phyloP scores from a whole-genome alignment of 2,113 vertebrate species.

The Anser brachyrhynchus region DNA sequence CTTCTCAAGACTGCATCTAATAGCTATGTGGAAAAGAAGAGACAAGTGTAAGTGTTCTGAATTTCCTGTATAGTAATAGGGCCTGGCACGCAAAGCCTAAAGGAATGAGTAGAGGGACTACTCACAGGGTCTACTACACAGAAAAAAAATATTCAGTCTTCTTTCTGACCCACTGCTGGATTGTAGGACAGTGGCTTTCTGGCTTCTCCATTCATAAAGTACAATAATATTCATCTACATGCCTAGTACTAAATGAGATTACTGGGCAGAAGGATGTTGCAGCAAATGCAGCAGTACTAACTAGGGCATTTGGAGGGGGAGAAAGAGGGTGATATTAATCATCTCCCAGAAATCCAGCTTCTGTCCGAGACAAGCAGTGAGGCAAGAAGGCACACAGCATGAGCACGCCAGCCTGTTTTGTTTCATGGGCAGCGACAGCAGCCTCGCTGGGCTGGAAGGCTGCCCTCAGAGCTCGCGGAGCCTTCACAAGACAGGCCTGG shows the following conservation, averaged over 20 bases:
- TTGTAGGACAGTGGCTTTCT: background rate
- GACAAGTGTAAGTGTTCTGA: background rate
- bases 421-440: background rate
- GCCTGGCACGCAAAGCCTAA: background rate
- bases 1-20: background rate
- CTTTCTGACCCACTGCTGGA: background rate
- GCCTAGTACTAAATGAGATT: background rate
- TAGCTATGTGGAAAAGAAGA: background rate
- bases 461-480: background rate
- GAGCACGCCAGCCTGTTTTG: too few relatives aligned
- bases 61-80: background rate
- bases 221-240: background rate
- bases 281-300: fast-evolving
- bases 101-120: background rate
- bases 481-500: background rate
- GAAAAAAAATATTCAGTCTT: background rate
- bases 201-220: background rate
- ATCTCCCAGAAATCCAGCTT: background rate
- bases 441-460: background rate
- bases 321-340: background rate
- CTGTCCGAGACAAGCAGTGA: background rate
- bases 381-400: background rate
- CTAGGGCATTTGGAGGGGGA: background rate
- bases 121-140: background rate
- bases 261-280: background rate